Conservation (phyloP, 2,797 vertebrate species). For the Microcaecilia unicolor region DNA sequence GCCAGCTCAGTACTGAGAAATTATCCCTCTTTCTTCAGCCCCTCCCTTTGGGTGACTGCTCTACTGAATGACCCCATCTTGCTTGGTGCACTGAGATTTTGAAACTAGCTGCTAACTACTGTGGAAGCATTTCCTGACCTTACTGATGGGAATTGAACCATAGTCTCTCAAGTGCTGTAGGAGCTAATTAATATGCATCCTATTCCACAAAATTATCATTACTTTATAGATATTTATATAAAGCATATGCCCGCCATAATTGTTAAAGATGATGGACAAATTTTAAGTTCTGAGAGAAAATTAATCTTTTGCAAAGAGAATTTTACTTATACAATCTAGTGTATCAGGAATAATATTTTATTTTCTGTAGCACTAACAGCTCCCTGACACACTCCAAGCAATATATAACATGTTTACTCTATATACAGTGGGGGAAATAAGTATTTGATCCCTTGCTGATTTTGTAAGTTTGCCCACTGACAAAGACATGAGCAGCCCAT, state of each 20-base stretch:
- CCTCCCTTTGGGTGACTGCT: slow-evolving; percentile 48
- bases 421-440: too few relatives aligned
- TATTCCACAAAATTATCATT: slow-evolving; percentile 57
- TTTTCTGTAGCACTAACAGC: too few relatives aligned
- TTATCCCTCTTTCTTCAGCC: slow-evolving; percentile 43
- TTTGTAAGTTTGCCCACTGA: too few relatives aligned
- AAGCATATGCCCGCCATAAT: slow-evolving; percentile 34
- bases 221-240: slow-evolving; percentile 55
- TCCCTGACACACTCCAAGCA: too few relatives aligned
- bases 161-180: slow-evolving; percentile 57
- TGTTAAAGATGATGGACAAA: slow-evolving; percentile 42
- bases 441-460: too few relatives aligned
- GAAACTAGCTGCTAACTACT: slow-evolving; percentile 55
- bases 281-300: slow-evolving; percentile 35
- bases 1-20: slow-evolving; percentile 31
- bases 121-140: slow-evolving; percentile 57
- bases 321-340: slow-evolving; percentile 37
- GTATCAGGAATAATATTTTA: too few relatives aligned
- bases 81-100: slow-evolving; percentile 48
- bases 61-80: slow-evolving; percentile 44
- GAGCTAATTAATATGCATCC: slow-evolving; percentile 64
- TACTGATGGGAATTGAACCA: slow-evolving; percentile 56
- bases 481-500: too few relatives aligned
- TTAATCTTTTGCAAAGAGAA: slow-evolving; percentile 39
- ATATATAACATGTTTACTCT: too few relatives aligned